Conservation (phyloP, 2,888 invertebrate genomes). For the Lithophane ornitopus region DNA sequence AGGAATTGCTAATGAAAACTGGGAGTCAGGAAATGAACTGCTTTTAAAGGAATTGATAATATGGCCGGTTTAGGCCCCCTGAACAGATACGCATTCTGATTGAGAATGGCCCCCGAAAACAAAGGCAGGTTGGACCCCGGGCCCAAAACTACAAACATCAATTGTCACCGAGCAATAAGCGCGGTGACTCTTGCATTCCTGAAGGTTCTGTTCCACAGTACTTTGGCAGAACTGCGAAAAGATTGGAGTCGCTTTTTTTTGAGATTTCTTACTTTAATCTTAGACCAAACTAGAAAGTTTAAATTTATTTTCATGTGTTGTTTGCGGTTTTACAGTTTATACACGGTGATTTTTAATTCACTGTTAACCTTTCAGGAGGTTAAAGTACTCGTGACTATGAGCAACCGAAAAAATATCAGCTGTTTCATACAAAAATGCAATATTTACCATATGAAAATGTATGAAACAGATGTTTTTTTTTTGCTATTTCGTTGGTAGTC, state of each 20-base stretch:
- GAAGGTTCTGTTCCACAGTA: constrained; percentile 60
- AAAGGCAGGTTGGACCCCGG: constrained; percentile 55
- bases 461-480: no score
- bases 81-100: constrained; percentile 62
- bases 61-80: no score
- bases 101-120: constrained; percentile 60
- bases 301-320: background rate
- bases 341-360: no score
- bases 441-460: no score
- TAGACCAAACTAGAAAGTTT: background rate
- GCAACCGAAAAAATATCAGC: no score
- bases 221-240: constrained; percentile 61
- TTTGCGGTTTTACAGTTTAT: background rate
- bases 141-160: constrained; percentile 77
- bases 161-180: constrained; percentile 85
- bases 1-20: no score
- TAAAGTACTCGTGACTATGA: no score
- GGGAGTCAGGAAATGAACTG: no score
- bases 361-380: no score
- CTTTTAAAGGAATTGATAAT: no score
- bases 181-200: constrained; percentile 85
- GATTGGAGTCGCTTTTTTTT: constrained; percentile 55
- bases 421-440: no score
- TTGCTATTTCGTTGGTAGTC: no score
- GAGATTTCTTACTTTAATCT: constrained; percentile 58